A percentile compares a stretch with the other conserved stretches of the same genome.
These are phyloP conservation scores for Drepanosiphum platanoidis DNA, from an alignment of 2,888 invertebrate species.

Conservation along the genomic window DNA sequence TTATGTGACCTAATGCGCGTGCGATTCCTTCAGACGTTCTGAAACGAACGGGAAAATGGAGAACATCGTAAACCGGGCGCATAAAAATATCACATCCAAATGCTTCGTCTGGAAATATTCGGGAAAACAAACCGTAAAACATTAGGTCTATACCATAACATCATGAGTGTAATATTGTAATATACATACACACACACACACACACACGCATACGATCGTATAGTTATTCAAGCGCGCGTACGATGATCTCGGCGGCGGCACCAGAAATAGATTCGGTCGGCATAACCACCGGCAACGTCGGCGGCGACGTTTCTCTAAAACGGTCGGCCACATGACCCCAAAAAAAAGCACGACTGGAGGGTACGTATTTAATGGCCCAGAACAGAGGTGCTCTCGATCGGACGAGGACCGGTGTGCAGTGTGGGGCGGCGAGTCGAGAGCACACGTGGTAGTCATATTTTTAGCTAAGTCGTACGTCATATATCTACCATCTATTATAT, in stretches of 20 bases:
- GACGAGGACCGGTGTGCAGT: not conserved
- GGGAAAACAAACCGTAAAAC: not conserved
- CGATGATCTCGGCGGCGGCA: not conserved
- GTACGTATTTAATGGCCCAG: constrained; percentile 54
- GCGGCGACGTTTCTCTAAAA: constrained; percentile 36
- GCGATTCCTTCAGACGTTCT: too few species aligned
- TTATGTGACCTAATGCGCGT: too few species aligned
- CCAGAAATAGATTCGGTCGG: constrained; percentile 47
- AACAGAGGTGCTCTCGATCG: constrained; percentile 45
- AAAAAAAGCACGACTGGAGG: constrained; percentile 32
- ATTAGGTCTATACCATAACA: not conserved
- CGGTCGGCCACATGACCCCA: constrained; percentile 48
- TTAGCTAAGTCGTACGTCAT: constrained; percentile 22
- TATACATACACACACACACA: not conserved
- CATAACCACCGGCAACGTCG: not conserved
- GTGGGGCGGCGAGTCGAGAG: not conserved
- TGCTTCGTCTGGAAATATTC: not conserved
- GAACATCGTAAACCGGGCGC: too few species aligned
- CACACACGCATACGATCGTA: not conserved
- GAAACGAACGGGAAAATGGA: too few species aligned
- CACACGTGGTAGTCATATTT: constrained; percentile 50
- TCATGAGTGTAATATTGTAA: not conserved
- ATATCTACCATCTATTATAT: not conserved
- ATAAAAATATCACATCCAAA: too few species aligned
- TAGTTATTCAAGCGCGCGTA: not conserved